A percentile compares a stretch with the other conserved stretches of the same genome.
Conservation (phyloP, 2,113 vertebrate species). For the Psettodes erumei region DNA sequence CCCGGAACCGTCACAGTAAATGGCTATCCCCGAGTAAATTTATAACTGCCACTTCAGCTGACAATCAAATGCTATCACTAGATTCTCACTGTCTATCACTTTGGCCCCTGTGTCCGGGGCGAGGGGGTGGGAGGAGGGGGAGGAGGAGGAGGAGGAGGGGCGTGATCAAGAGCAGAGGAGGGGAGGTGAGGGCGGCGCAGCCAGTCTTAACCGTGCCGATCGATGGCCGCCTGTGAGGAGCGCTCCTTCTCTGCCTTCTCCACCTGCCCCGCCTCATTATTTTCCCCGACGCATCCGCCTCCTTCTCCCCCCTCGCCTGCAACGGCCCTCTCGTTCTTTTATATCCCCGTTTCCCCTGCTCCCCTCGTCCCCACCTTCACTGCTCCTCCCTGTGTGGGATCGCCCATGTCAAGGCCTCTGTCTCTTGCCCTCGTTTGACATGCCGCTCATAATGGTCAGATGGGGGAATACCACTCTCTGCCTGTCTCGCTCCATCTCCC, state of each 20-base stretch:
- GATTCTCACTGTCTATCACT: slow-evolving; percentile 81
- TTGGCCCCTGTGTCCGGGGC: slow-evolving; percentile 64
- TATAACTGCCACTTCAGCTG: slow-evolving; percentile 86
- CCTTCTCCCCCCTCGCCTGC: slow-evolving; percentile 8
- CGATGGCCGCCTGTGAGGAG: slow-evolving; percentile 76
- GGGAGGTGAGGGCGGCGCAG: slow-evolving; percentile 26
- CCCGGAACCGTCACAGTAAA: slow-evolving; percentile 77
- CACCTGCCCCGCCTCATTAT: slow-evolving; percentile 48
- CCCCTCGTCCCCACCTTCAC: not conserved
- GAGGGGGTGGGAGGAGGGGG: slow-evolving; percentile 31
- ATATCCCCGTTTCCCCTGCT: slow-evolving; percentile 21
- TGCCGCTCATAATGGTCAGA: slow-evolving; percentile 88
- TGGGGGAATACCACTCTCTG: slow-evolving; percentile 76
- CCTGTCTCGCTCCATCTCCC: slow-evolving; percentile 65
- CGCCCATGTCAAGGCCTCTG: slow-evolving; percentile 81
- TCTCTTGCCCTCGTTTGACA: slow-evolving; percentile 84
- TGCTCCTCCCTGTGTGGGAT: slow-evolving; percentile 74
- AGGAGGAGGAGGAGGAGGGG: slow-evolving; percentile 23
- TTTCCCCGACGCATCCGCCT: slow-evolving; percentile 3
- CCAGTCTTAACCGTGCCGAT: slow-evolving; percentile 71
- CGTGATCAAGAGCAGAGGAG: slow-evolving; percentile 21
- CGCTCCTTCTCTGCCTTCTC: slow-evolving; percentile 21
- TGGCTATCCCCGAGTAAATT: slow-evolving; percentile 81
- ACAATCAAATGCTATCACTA: slow-evolving; percentile 85
- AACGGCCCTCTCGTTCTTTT: slow-evolving; percentile 2